Percentiles rank a stretch among this genome's conserved stretches.
These are phyloP conservation scores for Epinephelus fuscoguttatus DNA, from an alignment of 2,113 vertebrate genomes.

Conservation along the genomic window DNA sequence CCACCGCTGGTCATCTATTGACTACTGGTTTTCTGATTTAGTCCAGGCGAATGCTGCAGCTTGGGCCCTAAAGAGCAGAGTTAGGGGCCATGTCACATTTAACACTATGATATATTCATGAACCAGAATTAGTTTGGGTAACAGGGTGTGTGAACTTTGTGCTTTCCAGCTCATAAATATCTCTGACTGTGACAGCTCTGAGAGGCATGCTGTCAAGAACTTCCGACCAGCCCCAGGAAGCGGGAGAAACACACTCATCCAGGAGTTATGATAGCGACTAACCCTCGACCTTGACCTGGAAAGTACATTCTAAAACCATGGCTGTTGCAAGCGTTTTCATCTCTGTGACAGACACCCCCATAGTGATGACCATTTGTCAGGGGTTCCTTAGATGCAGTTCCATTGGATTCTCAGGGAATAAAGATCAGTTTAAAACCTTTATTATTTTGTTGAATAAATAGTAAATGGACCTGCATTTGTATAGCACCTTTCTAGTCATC, in stretches of 20 bases:
- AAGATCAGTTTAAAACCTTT: neutral
- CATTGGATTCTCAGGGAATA: neutral
- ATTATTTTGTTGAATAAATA: neutral
- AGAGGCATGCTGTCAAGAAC: slow-evolving; percentile 59
- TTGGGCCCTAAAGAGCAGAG: neutral
- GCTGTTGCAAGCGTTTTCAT: neutral
- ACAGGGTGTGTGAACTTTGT: slow-evolving; percentile 49
- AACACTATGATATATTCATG: slow-evolving; percentile 9
- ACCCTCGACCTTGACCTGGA: slow-evolving; percentile 51
- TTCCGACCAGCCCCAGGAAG: slow-evolving; percentile 79
- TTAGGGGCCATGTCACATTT: slow-evolving; percentile 1
- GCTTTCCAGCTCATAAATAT: slow-evolving; percentile 71
- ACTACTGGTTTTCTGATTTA: neutral
- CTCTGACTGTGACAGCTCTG: slow-evolving; percentile 57
- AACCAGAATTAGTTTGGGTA: slow-evolving; percentile 7
- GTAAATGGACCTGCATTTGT: too few relatives aligned
- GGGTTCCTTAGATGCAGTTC: neutral
- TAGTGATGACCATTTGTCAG: neutral
- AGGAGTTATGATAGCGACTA: slow-evolving; percentile 58
- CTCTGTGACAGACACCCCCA: slow-evolving; percentile 9
- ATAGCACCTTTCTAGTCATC: too few relatives aligned
- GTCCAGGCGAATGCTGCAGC: neutral
- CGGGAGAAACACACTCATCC: slow-evolving; percentile 57
- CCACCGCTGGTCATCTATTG: neutral
- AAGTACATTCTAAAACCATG: neutral